Conservation (phyloP, 1,140 invertebrate genomes). For the Cotesia glomerata region DNA sequence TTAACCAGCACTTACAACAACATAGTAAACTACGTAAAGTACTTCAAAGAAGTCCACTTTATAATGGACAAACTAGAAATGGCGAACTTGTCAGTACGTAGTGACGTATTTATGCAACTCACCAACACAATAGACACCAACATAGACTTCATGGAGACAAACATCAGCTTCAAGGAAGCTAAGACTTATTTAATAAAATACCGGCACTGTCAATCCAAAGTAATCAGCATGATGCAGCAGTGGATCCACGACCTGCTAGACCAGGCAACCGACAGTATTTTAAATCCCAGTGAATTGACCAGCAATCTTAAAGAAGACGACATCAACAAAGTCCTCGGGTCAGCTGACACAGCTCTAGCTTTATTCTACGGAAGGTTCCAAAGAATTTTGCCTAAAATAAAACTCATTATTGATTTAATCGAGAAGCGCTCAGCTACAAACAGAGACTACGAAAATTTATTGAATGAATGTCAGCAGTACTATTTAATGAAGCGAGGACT, state of each 20-base stretch:
- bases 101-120: conserved; percentile 81
- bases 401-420: conserved; percentile 80
- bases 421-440: conserved; percentile 76
- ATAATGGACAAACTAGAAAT: conserved; percentile 81
- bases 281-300: conserved; percentile 48
- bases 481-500: conserved; percentile 81
- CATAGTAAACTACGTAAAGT: conserved; percentile 80
- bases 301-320: conserved; percentile 48
- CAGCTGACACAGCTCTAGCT: conserved; percentile 80
- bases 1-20: conserved; percentile 79
- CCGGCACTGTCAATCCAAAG: conserved; percentile 79
- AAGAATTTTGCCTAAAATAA: conserved; percentile 83
- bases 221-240: conserved; percentile 78
- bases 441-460: conserved; percentile 78
- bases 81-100: conserved; percentile 80
- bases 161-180: conserved; percentile 83
- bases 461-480: conserved; percentile 84
- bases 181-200: conserved; percentile 76
- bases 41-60: conserved; percentile 85
- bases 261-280: conserved; percentile 78
- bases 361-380: conserved; percentile 95
- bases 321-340: conserved; percentile 53
- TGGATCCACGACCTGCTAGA: conserved; percentile 77
- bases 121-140: conserved; percentile 87
- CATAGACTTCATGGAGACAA: conserved; percentile 81